A percentile compares a stretch with the other conserved stretches of the same genome.
Evolutionary conservation across 2,113 vertebrate genomes (phyloP).

Genomic region (Saimiri boliviensis): DNA sequence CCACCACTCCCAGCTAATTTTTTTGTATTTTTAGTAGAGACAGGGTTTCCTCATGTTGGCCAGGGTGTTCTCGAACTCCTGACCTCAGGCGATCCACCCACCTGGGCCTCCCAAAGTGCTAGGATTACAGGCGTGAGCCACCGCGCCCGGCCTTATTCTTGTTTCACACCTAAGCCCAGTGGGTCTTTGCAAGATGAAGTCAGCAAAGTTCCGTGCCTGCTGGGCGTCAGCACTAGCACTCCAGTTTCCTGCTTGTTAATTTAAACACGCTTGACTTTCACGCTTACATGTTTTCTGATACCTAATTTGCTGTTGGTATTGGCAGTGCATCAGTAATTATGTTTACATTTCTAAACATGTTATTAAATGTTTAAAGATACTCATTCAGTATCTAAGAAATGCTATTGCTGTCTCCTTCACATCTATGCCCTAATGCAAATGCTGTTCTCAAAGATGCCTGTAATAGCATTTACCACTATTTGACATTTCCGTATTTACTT

Average conservation of each 20-base stretch:
- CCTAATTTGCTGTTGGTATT: background rate
- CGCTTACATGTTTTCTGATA: background rate
- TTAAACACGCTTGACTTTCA: background rate
- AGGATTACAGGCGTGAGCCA: too few species aligned
- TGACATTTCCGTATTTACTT: background rate
- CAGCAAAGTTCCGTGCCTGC: background rate
- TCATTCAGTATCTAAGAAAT: background rate
- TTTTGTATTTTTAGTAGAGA: too few species aligned
- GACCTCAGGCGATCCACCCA: too few species aligned
- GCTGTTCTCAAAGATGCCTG: background rate
- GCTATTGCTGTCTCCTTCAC: background rate
- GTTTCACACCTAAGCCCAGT: background rate
- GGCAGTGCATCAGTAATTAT: background rate
- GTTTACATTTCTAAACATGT: background rate
- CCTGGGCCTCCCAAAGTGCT: too few species aligned
- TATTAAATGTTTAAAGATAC: background rate
- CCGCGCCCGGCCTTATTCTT: background rate
- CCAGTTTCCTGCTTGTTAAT: background rate
- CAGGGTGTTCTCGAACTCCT: too few species aligned
- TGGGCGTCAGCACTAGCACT: background rate
- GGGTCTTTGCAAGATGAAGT: background rate
- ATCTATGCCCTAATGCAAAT: fast-evolving
- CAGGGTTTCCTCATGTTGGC: too few species aligned
- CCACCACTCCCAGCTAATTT: too few species aligned
- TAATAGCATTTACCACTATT: background rate